phyloP scores from a whole-genome alignment of 2,113 vertebrate species.

The Brachyistius frenatus region DNA sequence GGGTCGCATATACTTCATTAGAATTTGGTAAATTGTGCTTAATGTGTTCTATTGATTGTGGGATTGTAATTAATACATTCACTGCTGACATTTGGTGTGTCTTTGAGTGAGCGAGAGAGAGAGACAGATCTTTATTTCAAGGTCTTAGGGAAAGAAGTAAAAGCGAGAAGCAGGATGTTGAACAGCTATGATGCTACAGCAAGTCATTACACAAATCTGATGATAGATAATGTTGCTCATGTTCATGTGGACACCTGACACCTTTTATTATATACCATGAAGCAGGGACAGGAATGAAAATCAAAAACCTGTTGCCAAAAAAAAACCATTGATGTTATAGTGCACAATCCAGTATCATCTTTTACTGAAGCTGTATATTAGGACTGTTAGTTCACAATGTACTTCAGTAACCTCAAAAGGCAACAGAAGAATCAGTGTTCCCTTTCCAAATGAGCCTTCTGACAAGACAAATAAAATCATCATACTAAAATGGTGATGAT shows the following conservation, averaged over 20 bases:
- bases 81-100: slow-evolving; percentile 44
- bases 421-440: background rate
- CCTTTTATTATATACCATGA: background rate
- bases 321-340: background rate
- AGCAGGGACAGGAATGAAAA: background rate
- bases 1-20: slow-evolving; percentile 43
- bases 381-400: background rate
- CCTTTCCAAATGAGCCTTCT: slow-evolving; percentile 3
- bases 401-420: background rate
- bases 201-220: background rate
- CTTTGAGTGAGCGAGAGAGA: slow-evolving; percentile 4
- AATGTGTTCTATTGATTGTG: slow-evolving; percentile 54
- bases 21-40: slow-evolving; percentile 32
- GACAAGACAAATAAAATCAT: background rate
- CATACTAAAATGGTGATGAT: background rate
- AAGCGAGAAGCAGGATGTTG: background rate
- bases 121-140: too few species aligned
- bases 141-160: background rate
- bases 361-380: background rate
- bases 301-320: background rate
- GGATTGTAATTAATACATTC: slow-evolving; percentile 41
- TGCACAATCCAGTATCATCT: background rate
- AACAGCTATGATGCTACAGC: background rate
- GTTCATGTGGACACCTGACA: background rate
- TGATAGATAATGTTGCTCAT: background rate